Evolutionary conservation across 2,797 vertebrate genomes (phyloP).

Genomic region (Lophura swinhoii): DNA sequence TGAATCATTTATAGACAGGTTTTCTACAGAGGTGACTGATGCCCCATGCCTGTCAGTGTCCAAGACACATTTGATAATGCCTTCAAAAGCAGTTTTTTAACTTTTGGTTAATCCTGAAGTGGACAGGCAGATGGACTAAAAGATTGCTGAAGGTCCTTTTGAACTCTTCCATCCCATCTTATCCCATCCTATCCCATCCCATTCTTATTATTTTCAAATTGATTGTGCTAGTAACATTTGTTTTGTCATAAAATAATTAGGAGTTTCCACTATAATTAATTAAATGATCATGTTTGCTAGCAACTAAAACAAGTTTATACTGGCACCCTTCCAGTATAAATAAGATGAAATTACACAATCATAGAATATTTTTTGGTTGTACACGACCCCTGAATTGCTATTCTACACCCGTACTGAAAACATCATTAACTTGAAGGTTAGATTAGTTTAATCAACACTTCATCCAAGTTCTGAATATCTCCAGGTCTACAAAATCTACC

Average conservation of each 20-base stretch:
- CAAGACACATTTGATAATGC: neutral
- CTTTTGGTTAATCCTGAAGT: neutral
- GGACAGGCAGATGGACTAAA: neutral
- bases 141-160: neutral
- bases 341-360: neutral
- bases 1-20: neutral
- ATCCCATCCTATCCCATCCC: neutral
- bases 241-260: neutral
- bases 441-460: neutral
- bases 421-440: neutral
- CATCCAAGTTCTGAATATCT: neutral
- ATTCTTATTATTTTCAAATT: rapidly evolving
- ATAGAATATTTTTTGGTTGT: neutral
- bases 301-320: neutral
- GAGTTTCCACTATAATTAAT: neutral
- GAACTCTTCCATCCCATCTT: neutral
- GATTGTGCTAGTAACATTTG: neutral
- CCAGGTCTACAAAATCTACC: neutral
- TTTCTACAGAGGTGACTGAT: neutral
- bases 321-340: neutral
- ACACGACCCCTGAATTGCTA: neutral
- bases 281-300: neutral
- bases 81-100: neutral
- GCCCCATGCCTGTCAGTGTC: neutral
- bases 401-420: neutral